Evolutionary conservation across 2,797 vertebrate genomes (phyloP), one percentile per base, ranked within the genome.

Genomic region (Sebastes jordani): DNA sequence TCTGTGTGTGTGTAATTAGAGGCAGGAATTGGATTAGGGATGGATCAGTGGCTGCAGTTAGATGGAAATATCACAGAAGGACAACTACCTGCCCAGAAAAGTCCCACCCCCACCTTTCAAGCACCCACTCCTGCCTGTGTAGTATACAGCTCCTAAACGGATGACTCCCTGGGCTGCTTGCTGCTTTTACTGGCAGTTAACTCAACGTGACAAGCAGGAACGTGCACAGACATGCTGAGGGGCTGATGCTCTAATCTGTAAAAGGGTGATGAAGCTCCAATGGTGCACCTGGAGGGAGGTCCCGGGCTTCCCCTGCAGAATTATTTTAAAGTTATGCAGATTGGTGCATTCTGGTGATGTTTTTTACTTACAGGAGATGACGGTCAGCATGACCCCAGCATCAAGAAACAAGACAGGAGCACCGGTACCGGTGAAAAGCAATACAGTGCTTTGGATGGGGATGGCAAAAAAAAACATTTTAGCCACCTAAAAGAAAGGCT

Each of bases 11-110:
- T 82, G 77, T 85, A 88, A 92, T 93, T 92, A 87, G 73, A 84
- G 87, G 74, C 84, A 85, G 86, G 76, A 90, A 95, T 93, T 91
- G 89, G 88, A 93, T 95, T 94, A 94, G 89, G 78, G 78, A 92
- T 25, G 89, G 92, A 92, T 94, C 92, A 92, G 87, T 81, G 64
- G 78, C 54, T 42, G 6, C 81, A 73, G 74, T 82, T 86, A 90
- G 81, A 87, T 88, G 83, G 80, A 90, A 93, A 93, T 91, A 90
- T 91, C 88, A 88, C 75, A 78, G 49, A 65, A 70, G 81, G 70
- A 71, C 74, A 4, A 3, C 76, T 87, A 91, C 92, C 89, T 91
- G 73, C 76, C 42, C 64, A 76, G 78, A 80, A 78, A 61, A 76
- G 78, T 61, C 65, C 67, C 32, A 49, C 71, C 49, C 60, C 68